Conservation (phyloP, 2,888 invertebrate genomes). For the Diplazon laetatorius region DNA sequence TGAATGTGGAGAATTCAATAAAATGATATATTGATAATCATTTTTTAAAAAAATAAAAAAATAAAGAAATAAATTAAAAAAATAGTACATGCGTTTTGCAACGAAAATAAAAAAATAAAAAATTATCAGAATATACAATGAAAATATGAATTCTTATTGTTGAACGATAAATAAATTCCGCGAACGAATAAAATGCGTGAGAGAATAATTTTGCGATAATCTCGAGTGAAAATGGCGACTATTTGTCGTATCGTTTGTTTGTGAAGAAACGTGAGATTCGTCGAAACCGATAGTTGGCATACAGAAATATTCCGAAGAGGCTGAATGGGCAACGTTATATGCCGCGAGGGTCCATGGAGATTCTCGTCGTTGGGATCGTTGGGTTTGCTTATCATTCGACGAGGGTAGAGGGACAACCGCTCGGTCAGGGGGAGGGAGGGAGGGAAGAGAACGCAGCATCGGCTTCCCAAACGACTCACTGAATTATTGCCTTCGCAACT, state of each 20-base stretch:
- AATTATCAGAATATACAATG: neutral
- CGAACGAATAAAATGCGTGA: constrained; percentile 16
- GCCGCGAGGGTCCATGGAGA: neutral
- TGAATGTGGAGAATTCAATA: no score
- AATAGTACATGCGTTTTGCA: neutral
- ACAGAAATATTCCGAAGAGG: constrained; percentile 20
- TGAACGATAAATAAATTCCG: constrained; percentile 7
- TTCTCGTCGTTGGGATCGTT: constrained; percentile 2
- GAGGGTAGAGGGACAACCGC: constrained; percentile 39
- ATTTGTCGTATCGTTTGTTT: constrained; percentile 44
- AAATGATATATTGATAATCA: no score
- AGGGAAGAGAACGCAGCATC: neutral
- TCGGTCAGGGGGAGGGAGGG: constrained; percentile 11
- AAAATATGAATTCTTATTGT: neutral
- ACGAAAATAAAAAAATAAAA: neutral
- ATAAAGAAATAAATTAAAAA: no score
- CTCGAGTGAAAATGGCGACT: constrained; percentile 23
- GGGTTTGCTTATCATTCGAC: constrained; percentile 57
- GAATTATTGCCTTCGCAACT: constrained; percentile 59
- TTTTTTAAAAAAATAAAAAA: no score
- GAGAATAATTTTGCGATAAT: constrained; percentile 30
- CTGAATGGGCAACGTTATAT: neutral
- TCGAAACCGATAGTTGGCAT: constrained; percentile 45
- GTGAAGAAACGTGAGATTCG: constrained; percentile 32
- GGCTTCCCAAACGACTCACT: constrained; percentile 58